Evolutionary conservation across 92 coral and sea anemone species (phyloP).

Genomic region (Scolanthus callimorphus): DNA sequence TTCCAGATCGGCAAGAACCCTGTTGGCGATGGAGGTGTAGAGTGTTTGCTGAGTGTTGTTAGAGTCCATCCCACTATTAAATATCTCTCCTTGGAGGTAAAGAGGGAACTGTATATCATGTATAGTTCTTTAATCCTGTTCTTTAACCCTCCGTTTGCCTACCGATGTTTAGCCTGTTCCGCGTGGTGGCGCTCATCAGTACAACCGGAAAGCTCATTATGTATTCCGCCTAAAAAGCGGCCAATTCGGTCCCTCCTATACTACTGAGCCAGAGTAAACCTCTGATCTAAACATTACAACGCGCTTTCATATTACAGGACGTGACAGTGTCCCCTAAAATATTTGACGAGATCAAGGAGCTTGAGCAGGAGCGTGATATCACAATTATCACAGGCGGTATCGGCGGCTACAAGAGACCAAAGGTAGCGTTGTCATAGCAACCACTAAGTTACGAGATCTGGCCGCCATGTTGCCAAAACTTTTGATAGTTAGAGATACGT

Average conservation of each 20-base stretch:
- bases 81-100: slow-evolving; percentile 86
- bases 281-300: too few relatives aligned
- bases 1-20: slow-evolving; percentile 94
- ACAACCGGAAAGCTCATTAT: too few relatives aligned
- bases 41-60: slow-evolving; percentile 71
- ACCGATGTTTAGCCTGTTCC: too few relatives aligned
- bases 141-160: too few relatives aligned
- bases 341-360: slow-evolving; percentile 73
- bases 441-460: too few relatives aligned
- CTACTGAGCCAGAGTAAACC: too few relatives aligned
- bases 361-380: slow-evolving; percentile 66
- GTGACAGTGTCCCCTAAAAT: slow-evolving; percentile 84
- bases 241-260: too few relatives aligned
- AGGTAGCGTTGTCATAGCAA: slow-evolving; percentile 59
- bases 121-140: background rate
- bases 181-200: too few relatives aligned
- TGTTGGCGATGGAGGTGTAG: slow-evolving; percentile 95
- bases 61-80: slow-evolving; percentile 67
- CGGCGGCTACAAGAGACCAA: slow-evolving; percentile 92
- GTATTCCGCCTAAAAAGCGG: too few relatives aligned
- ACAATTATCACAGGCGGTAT: slow-evolving; percentile 91
- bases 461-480: too few relatives aligned
- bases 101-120: background rate
- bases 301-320: slow-evolving; percentile 40
- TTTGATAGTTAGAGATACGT: too few relatives aligned